These are phyloP conservation scores for Calliscelio sp. DNA, from an alignment of 2,888 invertebrate genomes.

Conservation along the genomic window DNA sequence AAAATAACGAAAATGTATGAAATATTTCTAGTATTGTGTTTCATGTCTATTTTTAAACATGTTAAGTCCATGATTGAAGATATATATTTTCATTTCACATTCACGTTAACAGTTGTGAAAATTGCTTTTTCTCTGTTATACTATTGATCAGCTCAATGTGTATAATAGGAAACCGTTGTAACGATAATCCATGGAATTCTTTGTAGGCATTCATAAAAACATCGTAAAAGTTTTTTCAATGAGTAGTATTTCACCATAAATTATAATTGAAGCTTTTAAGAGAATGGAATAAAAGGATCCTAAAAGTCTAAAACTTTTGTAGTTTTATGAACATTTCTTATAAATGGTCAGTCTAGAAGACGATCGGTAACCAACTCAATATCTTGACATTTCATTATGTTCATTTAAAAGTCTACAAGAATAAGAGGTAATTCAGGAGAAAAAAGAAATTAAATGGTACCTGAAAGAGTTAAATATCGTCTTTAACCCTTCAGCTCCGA, in stretches of 20 bases:
- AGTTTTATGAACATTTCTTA: slow-evolving; percentile 47
- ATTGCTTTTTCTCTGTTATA: too few species aligned
- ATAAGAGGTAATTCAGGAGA: slow-evolving; percentile 38
- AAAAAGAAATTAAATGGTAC: slow-evolving; percentile 16
- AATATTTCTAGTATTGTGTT: too few species aligned
- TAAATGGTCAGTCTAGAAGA: slow-evolving; percentile 54
- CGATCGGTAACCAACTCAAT: slow-evolving; percentile 53
- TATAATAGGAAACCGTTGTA: slow-evolving; percentile 10
- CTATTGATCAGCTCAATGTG: too few species aligned
- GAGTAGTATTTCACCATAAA: slow-evolving; percentile 29
- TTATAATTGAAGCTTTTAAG: slow-evolving; percentile 51
- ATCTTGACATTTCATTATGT: slow-evolving; percentile 52
- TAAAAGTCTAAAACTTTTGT: slow-evolving; percentile 48
- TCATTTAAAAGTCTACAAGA: slow-evolving; percentile 51
- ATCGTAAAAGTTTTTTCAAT: slow-evolving; percentile 27
- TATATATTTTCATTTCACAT: too few species aligned
- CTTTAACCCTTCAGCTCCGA: too few species aligned
- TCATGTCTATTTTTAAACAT: too few species aligned
- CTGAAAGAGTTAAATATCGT: slow-evolving; percentile 6
- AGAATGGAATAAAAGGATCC: slow-evolving; percentile 39
- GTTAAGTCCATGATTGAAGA: too few species aligned
- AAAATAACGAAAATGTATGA: too few species aligned
- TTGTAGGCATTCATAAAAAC: slow-evolving; percentile 36
- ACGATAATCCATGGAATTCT: slow-evolving; percentile 22
- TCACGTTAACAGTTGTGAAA: too few species aligned